A percentile compares a stretch with the other conserved stretches of the same genome.
phyloP scores from a whole-genome alignment of 2,113 vertebrate species.

The Xenopus tropicalis region DNA sequence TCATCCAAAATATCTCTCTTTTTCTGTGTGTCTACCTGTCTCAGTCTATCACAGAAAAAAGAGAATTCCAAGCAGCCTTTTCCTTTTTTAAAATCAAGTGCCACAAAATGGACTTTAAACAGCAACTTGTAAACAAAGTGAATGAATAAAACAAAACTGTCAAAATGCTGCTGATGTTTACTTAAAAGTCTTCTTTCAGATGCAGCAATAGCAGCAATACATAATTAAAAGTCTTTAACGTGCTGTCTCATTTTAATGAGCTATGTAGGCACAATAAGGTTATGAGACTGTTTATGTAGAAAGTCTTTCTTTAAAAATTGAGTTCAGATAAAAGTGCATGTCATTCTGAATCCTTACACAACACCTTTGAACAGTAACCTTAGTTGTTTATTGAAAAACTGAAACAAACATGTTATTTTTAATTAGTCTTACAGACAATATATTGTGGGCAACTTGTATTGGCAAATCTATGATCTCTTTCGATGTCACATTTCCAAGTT shows the following conservation, averaged over 20 bases:
- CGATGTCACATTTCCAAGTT: no score
- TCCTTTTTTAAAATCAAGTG: no score
- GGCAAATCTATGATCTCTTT: no score
- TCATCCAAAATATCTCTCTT: no score
- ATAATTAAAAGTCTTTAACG: slow-evolving; percentile 54
- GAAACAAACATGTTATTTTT: no score
- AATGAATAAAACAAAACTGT: slow-evolving; percentile 41
- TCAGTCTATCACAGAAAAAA: no score
- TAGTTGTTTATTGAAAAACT: neutral
- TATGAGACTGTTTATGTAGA: slow-evolving; percentile 34
- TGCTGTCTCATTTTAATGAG: slow-evolving; percentile 41
- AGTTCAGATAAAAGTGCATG: neutral
- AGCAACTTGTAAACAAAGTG: slow-evolving; percentile 34
- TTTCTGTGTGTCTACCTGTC: no score
- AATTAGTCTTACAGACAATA: no score
- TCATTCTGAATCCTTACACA: slow-evolving; percentile 26
- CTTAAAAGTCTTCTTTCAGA: slow-evolving; percentile 21
- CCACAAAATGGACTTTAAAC: no score
- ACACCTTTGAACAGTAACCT: neutral
- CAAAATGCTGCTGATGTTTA: slow-evolving; percentile 43
- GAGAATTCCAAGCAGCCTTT: no score
- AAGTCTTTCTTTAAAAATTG: slow-evolving; percentile 19
- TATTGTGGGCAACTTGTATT: no score
- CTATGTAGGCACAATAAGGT: slow-evolving; percentile 41
- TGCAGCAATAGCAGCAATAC: slow-evolving; percentile 47